Evolutionary conservation across 2,113 vertebrate genomes (phyloP).

Genomic region (Oncorhynchus keta): DNA sequence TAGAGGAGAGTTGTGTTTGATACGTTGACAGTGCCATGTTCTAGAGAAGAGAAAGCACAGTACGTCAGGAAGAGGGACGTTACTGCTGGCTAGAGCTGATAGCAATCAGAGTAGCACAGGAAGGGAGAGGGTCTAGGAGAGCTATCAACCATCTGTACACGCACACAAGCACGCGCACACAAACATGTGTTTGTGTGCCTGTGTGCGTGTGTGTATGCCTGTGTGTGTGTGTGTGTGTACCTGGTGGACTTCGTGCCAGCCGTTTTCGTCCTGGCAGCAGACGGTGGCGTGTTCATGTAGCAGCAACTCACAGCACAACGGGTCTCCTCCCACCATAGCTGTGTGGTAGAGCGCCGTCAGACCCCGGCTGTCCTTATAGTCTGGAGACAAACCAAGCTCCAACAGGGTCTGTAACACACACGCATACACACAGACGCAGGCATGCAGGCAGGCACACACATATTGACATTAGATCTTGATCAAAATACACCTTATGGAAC

Average conservation of each 20-base stretch:
- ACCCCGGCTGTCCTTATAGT: slow-evolving; percentile 94
- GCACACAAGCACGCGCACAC: background rate
- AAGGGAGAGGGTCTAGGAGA: slow-evolving; percentile 21
- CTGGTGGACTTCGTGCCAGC: slow-evolving; percentile 97
- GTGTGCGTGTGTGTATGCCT: background rate
- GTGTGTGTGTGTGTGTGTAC: slow-evolving; percentile 57
- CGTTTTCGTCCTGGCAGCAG: slow-evolving; percentile 90
- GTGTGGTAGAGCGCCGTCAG: slow-evolving; percentile 93
- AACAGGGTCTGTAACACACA: slow-evolving; percentile 79
- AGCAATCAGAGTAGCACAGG: slow-evolving; percentile 25
- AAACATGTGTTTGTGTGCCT: slow-evolving; percentile 9
- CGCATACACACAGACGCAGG: background rate
- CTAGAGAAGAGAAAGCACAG: background rate
- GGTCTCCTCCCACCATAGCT: slow-evolving; percentile 86
- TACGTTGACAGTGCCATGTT: no score
- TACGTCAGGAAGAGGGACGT: background rate
- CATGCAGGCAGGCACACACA: no score
- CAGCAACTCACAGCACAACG: slow-evolving; percentile 90
- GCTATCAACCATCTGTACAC: slow-evolving; percentile 29
- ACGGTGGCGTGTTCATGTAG: slow-evolving; percentile 83
- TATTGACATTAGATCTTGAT: no score
- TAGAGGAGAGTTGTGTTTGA: no score
- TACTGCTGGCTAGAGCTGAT: slow-evolving; percentile 29
- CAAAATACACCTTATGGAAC: no score
- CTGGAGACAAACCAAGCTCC: slow-evolving; percentile 89